Evolutionary conservation across 2,888 invertebrate species (phyloP).

Genomic region (Cheilosia pagana): DNA sequence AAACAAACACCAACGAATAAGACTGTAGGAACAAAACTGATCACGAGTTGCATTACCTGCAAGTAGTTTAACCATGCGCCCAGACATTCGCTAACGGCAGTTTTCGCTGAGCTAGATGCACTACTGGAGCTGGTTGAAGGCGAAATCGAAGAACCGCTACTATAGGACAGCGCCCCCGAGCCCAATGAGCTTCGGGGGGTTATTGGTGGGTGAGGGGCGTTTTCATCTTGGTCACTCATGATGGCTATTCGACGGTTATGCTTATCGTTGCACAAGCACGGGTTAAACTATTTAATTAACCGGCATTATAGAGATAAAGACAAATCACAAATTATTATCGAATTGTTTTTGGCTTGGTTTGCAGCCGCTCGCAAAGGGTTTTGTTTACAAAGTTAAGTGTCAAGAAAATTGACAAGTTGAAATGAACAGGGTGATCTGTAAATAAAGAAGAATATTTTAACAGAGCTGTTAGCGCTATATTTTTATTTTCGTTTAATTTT

Average conservation of each 20-base stretch:
- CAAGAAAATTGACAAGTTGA: constrained; percentile 56
- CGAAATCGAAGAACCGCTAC: constrained; percentile 77
- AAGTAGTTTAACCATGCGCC: constrained; percentile 80
- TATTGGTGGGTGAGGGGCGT: constrained; percentile 71
- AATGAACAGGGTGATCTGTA: constrained; percentile 37
- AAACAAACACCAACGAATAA: background rate
- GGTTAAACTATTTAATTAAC: constrained; percentile 41
- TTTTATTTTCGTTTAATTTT: background rate
- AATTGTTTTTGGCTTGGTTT: constrained; percentile 39
- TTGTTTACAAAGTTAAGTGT: constrained; percentile 60
- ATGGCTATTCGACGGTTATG: constrained; percentile 1
- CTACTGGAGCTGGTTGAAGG: constrained; percentile 79
- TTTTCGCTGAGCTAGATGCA: constrained; percentile 79
- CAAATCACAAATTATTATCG: constrained; percentile 31
- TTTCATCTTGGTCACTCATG: constrained; percentile 78
- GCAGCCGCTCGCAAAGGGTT: constrained; percentile 38
- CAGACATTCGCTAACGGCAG: constrained; percentile 79
- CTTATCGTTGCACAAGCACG: constrained; percentile 8
- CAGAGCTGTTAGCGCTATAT: background rate
- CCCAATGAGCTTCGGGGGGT: constrained; percentile 76
- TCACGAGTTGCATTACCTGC: constrained; percentile 72
- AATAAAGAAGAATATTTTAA: background rate
- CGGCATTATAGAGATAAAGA: constrained; percentile 33
- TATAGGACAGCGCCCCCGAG: constrained; percentile 77
- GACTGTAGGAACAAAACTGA: constrained; percentile 25